A percentile compares a stretch with the other conserved stretches of the same genome.
These are phyloP conservation scores for Smutsia gigantea DNA, from an alignment of 2,797 vertebrate species.

Conservation along the genomic window DNA sequence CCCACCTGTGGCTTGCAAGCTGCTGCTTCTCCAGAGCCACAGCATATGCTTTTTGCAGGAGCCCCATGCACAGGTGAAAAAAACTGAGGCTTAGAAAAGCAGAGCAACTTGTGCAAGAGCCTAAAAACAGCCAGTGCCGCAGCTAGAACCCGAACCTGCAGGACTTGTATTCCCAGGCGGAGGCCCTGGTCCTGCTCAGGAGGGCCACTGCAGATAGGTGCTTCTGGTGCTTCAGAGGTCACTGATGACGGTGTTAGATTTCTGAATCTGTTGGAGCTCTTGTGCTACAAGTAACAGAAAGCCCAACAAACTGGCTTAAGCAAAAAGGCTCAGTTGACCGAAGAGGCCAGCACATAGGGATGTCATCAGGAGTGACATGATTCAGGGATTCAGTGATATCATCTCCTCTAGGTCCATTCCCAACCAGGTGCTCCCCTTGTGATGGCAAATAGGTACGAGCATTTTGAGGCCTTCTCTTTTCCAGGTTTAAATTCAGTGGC, in stretches of 20 bases:
- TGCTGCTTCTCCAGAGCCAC: not conserved
- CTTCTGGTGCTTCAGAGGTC: not conserved
- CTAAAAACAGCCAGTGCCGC: not conserved
- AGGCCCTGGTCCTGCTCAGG: rapidly evolving
- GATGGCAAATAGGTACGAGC: not conserved
- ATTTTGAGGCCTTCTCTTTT: rapidly evolving
- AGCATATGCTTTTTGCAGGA: not conserved
- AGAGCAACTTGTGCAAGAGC: not conserved
- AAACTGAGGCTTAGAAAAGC: not conserved
- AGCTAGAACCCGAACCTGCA: not conserved
- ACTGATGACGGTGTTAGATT: rapidly evolving
- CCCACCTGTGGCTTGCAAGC: not conserved
- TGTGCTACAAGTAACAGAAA: not conserved
- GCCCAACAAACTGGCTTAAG: not conserved
- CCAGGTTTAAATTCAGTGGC: not conserved
- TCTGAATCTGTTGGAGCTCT: not conserved
- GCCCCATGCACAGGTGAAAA: not conserved
- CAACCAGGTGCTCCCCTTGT: not conserved
- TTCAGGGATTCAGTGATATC: not conserved
- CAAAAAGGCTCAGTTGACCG: not conserved
- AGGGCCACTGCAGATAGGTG: not conserved
- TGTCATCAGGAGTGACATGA: not conserved
- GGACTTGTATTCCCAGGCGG: rapidly evolving
- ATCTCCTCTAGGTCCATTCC: not conserved
- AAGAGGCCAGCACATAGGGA: not conserved